phyloP scores from a whole-genome alignment of 2,888 invertebrate genomes.

The Galeruca laticollis region DNA sequence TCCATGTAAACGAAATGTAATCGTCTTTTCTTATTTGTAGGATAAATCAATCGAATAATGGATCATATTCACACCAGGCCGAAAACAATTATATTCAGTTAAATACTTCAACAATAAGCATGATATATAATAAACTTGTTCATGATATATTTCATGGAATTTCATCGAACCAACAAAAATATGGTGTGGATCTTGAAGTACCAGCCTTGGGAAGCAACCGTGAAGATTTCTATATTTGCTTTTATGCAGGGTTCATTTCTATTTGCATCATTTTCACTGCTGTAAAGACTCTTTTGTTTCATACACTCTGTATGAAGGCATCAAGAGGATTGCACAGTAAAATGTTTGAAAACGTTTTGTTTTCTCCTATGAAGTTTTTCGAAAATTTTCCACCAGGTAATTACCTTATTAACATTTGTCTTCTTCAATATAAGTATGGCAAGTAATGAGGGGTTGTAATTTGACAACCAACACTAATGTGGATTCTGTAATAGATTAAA shows the following conservation, averaged over 20 bases:
- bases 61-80: background rate
- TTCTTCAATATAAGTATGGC: no score
- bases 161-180: background rate
- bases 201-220: background rate
- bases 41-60: background rate
- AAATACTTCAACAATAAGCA: conserved; percentile 6
- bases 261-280: conserved; percentile 73
- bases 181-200: background rate
- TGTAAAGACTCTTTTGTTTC: conserved; percentile 77
- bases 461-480: no score
- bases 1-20: background rate
- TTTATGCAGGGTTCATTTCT: conserved; percentile 64
- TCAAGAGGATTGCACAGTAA: conserved; percentile 80
- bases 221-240: conserved; percentile 27
- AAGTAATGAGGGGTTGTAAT: no score
- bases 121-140: background rate
- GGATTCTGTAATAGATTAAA: no score
- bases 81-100: background rate
- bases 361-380: conserved; percentile 85
- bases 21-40: background rate
- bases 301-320: conserved; percentile 79
- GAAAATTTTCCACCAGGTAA: conserved; percentile 83
- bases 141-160: conserved; percentile 9
- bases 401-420: background rate
- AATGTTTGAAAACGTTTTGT: conserved; percentile 82